These are phyloP conservation scores for Labeo calbasu DNA, from an alignment of 2,797 vertebrate species.

Conservation along the genomic window DNA sequence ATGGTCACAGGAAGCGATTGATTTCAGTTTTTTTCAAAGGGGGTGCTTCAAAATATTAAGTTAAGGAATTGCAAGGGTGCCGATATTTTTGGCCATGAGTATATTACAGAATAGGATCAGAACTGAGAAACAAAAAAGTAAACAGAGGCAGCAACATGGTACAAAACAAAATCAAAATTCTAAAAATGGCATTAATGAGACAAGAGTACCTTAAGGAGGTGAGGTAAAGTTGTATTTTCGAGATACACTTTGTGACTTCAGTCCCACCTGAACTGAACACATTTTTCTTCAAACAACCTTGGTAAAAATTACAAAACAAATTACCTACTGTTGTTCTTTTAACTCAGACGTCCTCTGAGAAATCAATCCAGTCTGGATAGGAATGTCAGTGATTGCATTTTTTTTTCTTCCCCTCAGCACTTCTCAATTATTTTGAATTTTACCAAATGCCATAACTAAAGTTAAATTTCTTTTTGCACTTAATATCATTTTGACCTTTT, in stretches of 20 bases:
- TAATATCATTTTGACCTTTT: neutral
- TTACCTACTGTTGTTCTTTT: neutral
- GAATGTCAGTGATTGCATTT: neutral
- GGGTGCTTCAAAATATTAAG: no score
- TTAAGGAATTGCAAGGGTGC: no score
- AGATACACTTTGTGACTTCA: neutral
- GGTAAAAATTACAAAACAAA: neutral
- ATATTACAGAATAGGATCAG: neutral
- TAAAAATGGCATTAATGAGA: neutral
- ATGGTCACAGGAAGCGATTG: no score
- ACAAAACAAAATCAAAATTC: neutral
- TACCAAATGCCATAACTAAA: neutral
- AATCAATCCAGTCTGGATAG: constrained; percentile 10
- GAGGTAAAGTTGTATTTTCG: neutral
- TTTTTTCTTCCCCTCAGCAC: no score
- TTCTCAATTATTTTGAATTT: neutral
- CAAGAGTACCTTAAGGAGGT: neutral
- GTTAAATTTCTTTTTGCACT: neutral
- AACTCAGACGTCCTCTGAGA: constrained; percentile 14
- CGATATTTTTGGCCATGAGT: no score
- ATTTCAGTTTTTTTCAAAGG: no score
- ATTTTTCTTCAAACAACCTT: neutral
- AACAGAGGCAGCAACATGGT: neutral
- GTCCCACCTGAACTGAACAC: neutral
- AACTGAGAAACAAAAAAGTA: neutral